These are phyloP conservation scores for Microtus oregoni DNA, from an alignment of 2,113 vertebrate genomes.

Conservation along the genomic window DNA sequence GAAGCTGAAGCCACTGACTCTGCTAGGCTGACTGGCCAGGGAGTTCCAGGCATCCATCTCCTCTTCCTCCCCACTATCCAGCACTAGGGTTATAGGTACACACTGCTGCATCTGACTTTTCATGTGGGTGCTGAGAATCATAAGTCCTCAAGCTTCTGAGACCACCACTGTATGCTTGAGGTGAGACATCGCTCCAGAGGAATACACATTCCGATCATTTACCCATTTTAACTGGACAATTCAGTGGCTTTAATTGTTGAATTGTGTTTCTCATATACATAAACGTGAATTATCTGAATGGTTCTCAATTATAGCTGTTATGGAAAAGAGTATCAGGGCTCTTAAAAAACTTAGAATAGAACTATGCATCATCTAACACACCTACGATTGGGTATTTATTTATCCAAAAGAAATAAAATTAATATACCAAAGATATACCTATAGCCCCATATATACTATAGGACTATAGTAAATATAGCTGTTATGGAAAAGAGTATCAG, in stretches of 20 bases:
- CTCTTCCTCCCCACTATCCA: too few species aligned
- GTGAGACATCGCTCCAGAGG: background rate
- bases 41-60: too few species aligned
- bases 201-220: background rate
- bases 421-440: background rate
- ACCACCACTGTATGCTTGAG: too few species aligned
- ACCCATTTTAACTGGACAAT: background rate
- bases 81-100: fast-evolving
- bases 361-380: too few species aligned
- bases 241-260: too few species aligned
- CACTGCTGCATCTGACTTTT: too few species aligned
- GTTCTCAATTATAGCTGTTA: background rate
- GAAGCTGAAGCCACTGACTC: background rate
- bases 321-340: background rate
- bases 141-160: background rate
- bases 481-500: background rate
- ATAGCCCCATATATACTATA: background rate
- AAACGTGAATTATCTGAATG: background rate
- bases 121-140: background rate
- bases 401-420: background rate
- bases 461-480: background rate
- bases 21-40: too few species aligned
- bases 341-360: background rate
- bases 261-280: background rate
- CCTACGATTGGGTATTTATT: background rate